Evolutionary conservation across 2,797 vertebrate species (phyloP).

Genomic region (Sternarchorhynchus goeldii): DNA sequence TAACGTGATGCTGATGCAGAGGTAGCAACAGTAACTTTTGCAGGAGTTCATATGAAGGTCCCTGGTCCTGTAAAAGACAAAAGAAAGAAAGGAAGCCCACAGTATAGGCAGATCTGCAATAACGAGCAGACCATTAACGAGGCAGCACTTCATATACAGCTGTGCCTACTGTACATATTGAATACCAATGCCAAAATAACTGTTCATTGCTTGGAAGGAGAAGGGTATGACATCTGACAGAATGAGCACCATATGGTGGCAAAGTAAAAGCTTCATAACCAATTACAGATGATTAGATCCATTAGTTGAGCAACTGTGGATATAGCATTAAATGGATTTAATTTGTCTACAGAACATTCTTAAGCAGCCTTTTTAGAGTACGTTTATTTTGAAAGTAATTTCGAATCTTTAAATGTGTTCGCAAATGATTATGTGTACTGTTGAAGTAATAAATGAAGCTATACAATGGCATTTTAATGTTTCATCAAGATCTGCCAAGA

Average conservation of each 20-base stretch:
- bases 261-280: background rate
- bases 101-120: background rate
- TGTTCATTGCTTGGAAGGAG: background rate
- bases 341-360: background rate
- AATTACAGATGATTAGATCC: background rate
- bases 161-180: background rate
- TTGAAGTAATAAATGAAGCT: constrained; percentile 27
- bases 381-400: background rate
- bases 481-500: constrained; percentile 52
- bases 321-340: constrained; percentile 6
- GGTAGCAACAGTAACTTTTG: background rate
- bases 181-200: background rate
- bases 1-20: background rate
- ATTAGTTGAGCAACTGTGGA: constrained; percentile 6
- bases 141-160: background rate
- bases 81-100: background rate
- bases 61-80: background rate
- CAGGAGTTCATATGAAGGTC: background rate
- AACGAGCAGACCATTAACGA: constrained; percentile 17
- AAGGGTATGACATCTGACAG: background rate
- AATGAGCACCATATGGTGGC: background rate
- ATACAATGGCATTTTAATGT: constrained; percentile 45
- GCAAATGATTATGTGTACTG: background rate
- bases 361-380: background rate
- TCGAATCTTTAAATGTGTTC: constrained; percentile 9